Base-by-base conservation (phyloP, 2,888 invertebrate species). In the Anoplius nigerrimus region DNA sequence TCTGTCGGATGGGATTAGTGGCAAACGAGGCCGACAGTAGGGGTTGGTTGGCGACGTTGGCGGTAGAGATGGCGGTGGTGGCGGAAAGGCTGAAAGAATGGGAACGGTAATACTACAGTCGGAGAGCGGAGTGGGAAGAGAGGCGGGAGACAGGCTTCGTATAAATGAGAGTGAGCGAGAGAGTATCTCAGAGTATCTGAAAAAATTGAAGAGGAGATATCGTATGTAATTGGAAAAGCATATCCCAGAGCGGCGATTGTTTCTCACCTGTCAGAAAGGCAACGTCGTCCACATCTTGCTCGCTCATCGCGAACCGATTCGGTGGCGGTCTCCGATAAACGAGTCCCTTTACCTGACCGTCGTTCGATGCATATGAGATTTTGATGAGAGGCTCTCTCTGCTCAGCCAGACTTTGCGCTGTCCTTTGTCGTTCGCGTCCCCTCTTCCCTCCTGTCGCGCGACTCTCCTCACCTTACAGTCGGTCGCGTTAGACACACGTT, bases 241-340 rank as follows among this genome's bases (percentile, higher is more conserved):
- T n/a, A n/a, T 24, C 24, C 15, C 16, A 11, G 4, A 11, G 45
- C n/a, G 45, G 16, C 48, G 48, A 48, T 16, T 64, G 22, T 64
- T n/a, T n/a, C 90, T 89, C 81, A 95, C 96, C 96, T 91, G 96
- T 96, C 89, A 97, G 91, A 91, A 97, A 97, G 74, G 97, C 96
- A 85, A 96, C 96, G 91, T 97, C 97, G 89, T 97, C 97, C 87
- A 97, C 93, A 91, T 97, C 97, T 89, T 95, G 95, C 88, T 97
- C 96, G 90, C 95, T 95, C 96, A 96, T 95, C 73, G 84, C 85
- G 85, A 88, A 87, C 74, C 84, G 86, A 82, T 84, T 87, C 61
- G 85, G 86, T 68, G 82, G 84, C 73, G 84, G 84, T 83, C 87
- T 82, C 74, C 86, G 85, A 82, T 87, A 87, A 78, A 88, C 88